These are phyloP conservation scores for Elachura formosa DNA, from an alignment of 2,113 vertebrate genomes.

Conservation along the genomic window DNA sequence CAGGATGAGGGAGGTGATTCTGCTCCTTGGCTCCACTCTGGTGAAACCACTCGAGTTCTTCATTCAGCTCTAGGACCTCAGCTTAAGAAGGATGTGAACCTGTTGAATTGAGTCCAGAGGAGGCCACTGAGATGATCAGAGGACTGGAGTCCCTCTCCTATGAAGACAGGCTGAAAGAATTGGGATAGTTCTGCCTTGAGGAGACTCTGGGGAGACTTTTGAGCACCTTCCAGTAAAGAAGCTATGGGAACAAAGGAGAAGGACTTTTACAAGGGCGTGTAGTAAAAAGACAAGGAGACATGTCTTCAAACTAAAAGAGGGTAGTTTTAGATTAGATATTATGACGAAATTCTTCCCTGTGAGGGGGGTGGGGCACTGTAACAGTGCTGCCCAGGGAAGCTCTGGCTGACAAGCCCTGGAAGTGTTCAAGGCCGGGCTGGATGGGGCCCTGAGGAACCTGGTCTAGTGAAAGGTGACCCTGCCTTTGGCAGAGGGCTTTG, in stretches of 20 bases:
- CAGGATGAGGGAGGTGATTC: neutral
- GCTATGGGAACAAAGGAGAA: neutral
- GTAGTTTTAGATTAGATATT: neutral
- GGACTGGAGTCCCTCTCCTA: neutral
- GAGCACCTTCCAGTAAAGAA: neutral
- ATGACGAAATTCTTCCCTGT: neutral
- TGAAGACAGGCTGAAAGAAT: neutral
- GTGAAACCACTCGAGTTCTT: neutral
- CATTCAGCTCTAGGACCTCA: neutral
- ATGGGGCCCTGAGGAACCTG: neutral
- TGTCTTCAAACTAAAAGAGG: neutral
- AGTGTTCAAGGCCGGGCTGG: neutral
- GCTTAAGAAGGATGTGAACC: neutral
- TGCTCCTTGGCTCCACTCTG: neutral
- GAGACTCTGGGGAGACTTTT: neutral
- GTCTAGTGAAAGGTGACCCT: neutral
- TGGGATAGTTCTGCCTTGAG: neutral
- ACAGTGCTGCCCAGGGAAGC: neutral
- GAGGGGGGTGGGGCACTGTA: neutral
- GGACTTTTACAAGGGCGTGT: neutral
- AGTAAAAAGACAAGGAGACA: neutral
- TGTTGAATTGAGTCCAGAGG: accelerated
- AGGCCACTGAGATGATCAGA: neutral
- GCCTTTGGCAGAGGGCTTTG: neutral
- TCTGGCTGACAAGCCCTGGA: neutral